Evolutionary conservation across 2,113 vertebrate species (phyloP).

Genomic region (Hypocryptadius cinnamomeus): DNA sequence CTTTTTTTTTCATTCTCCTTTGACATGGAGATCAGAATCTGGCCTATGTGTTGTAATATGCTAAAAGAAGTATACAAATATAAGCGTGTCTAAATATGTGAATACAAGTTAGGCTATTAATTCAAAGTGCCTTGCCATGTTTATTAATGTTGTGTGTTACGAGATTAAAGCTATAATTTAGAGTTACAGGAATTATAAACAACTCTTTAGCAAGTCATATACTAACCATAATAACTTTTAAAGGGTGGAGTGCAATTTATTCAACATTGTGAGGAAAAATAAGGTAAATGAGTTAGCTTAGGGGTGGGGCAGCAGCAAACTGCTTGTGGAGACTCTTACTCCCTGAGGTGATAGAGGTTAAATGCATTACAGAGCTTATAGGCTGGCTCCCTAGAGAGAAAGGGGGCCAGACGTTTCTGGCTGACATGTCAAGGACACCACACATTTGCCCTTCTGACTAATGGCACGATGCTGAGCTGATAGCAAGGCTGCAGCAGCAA

Average conservation of each 20-base stretch:
- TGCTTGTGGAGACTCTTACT: conserved; percentile 56
- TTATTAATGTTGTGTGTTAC: conserved; percentile 47
- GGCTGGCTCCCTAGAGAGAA: conserved; percentile 10
- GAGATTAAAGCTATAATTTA: conserved; percentile 65
- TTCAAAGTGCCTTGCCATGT: conserved; percentile 38
- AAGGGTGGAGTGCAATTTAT: conserved; percentile 68
- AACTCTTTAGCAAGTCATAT: conserved; percentile 63
- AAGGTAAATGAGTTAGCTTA: conserved; percentile 47
- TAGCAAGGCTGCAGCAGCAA: conserved; percentile 7
- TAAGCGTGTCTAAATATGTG: conserved; percentile 42
- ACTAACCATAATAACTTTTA: conserved; percentile 64
- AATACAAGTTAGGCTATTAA: conserved; percentile 59
- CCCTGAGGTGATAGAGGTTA: conserved; percentile 58
- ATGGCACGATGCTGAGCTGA: conserved; percentile 18
- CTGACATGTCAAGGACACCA: conserved; percentile 48
- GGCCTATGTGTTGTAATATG: background rate
- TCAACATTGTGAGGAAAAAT: conserved; percentile 57
- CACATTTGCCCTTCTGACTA: conserved; percentile 13
- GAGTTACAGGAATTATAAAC: conserved; percentile 68
- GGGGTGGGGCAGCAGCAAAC: conserved; percentile 47
- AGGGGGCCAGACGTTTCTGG: background rate
- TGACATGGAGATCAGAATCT: background rate
- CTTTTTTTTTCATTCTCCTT: background rate
- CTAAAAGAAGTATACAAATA: conserved; percentile 19
- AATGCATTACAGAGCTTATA: conserved; percentile 60